Evolutionary conservation across 2,113 vertebrate species (phyloP).

Genomic region (Amphiprion percula): DNA sequence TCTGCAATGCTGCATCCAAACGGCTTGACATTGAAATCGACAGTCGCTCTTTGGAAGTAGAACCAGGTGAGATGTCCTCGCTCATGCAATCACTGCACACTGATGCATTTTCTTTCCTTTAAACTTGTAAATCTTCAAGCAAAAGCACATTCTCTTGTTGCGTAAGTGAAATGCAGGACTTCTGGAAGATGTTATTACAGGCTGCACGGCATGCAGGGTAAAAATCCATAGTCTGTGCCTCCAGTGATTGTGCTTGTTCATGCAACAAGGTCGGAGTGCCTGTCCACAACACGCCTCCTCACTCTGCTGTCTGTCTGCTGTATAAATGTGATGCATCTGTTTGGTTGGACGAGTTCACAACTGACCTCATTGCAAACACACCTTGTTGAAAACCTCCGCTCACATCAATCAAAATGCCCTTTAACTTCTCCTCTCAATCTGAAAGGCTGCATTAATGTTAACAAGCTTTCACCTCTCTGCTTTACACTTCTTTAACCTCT

Average conservation of each 20-base stretch:
- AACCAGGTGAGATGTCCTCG: constrained; percentile 87
- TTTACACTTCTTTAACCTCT: background rate
- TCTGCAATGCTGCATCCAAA: constrained; percentile 88
- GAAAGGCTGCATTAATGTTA: constrained; percentile 50
- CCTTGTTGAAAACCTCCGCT: constrained; percentile 21
- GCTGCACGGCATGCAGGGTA: background rate
- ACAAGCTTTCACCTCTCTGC: constrained; percentile 35
- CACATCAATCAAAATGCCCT: constrained; percentile 65
- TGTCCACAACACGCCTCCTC: background rate
- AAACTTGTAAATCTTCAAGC: background rate
- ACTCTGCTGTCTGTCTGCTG: background rate
- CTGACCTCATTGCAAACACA: constrained; percentile 43
- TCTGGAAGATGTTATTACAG: background rate
- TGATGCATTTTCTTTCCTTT: background rate
- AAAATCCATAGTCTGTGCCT: background rate
- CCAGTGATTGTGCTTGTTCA: constrained; percentile 16
- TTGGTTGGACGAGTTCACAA: constrained; percentile 24
- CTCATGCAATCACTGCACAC: background rate
- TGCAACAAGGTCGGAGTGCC: constrained; percentile 39
- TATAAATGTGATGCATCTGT: constrained; percentile 12
- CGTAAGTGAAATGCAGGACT: background rate
- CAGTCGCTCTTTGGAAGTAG: constrained; percentile 90
- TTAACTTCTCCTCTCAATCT: constrained; percentile 35
- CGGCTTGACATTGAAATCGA: constrained; percentile 90
- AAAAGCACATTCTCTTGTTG: background rate